phyloP scores from a whole-genome alignment of 2,888 invertebrate species.

The Geophilus truncorum region DNA sequence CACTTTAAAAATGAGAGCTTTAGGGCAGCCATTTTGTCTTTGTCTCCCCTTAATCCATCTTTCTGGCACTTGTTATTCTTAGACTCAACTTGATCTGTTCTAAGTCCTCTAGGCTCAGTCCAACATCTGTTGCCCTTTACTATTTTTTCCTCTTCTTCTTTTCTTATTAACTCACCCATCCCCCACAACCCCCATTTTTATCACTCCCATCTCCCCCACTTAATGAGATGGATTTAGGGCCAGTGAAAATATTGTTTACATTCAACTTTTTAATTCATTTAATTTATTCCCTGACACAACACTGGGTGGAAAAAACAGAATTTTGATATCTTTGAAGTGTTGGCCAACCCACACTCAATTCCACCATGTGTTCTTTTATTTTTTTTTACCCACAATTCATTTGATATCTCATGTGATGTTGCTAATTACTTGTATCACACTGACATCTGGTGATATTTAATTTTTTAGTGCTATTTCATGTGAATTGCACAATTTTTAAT shows the following conservation, averaged over 20 bases:
- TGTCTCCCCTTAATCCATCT: background rate
- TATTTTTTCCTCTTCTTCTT: background rate
- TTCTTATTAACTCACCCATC: background rate
- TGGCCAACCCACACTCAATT: too few relatives aligned
- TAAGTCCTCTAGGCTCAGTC: background rate
- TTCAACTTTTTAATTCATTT: background rate
- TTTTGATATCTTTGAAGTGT: background rate
- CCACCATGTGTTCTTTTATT: too few relatives aligned
- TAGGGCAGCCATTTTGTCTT: background rate
- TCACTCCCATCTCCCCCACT: background rate
- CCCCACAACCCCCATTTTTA: background rate
- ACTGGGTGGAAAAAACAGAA: background rate
- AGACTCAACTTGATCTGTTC: slow-evolving; percentile 6
- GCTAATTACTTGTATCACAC: background rate
- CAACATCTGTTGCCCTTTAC: background rate
- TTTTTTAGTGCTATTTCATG: background rate
- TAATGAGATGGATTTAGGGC: background rate
- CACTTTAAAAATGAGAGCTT: too few relatives aligned
- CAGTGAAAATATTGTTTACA: background rate
- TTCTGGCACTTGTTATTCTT: slow-evolving; percentile 3
- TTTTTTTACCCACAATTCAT: too few relatives aligned
- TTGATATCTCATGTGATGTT: background rate
- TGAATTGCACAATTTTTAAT: background rate
- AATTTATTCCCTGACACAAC: background rate
- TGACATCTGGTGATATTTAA: background rate